Evolutionary conservation across 2,888 invertebrate species (phyloP).

Genomic region (Ectemnius continuus): DNA sequence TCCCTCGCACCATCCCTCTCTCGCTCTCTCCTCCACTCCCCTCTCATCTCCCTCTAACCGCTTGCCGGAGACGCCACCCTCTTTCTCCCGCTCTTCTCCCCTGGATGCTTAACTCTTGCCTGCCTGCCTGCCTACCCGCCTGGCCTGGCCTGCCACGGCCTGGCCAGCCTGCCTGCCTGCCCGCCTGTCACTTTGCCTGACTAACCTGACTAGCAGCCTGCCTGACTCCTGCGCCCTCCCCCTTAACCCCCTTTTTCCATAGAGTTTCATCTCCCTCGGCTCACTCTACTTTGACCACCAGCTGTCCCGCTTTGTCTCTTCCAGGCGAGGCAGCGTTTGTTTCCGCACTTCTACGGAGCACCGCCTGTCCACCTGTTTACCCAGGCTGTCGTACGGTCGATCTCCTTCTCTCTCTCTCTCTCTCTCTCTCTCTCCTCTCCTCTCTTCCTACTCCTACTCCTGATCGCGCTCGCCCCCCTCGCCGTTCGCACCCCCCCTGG

Average conservation of each 20-base stretch:
- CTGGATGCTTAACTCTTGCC: constrained; percentile 13
- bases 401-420: background rate
- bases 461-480: background rate
- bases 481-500: background rate
- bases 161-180: constrained; percentile 18
- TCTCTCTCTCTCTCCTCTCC: background rate
- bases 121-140: constrained; percentile 19
- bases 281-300: background rate
- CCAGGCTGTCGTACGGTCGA: background rate
- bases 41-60: background rate
- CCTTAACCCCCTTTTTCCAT: background rate
- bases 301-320: background rate
- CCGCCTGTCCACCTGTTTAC: background rate
- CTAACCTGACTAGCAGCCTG: background rate
- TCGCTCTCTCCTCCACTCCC: background rate
- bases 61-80: background rate
- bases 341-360: background rate
- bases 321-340: background rate
- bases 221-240: constrained; percentile 3
- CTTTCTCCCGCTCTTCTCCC: background rate
- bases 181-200: no score
- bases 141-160: constrained; percentile 13
- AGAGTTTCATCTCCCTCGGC: background rate
- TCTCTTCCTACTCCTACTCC: background rate
- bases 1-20: constrained; percentile 9